phyloP scores from a whole-genome alignment of 2,888 invertebrate species.

The Acronicta aceris region DNA sequence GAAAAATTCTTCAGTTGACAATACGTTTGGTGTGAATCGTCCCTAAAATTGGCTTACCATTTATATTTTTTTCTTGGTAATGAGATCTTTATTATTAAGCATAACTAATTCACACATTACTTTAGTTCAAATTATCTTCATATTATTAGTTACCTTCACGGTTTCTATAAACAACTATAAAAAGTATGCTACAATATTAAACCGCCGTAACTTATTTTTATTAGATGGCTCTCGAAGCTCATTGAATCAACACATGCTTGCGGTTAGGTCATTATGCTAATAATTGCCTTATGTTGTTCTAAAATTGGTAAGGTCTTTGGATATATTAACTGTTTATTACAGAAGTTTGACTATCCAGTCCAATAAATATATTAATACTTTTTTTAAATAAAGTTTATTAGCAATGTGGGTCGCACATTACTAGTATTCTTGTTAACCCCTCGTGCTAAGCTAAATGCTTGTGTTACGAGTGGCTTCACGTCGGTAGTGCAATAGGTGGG shows the following conservation, averaged over 20 bases:
- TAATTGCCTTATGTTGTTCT: slow-evolving; percentile 7
- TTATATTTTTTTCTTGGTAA: too few species aligned
- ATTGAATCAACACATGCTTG: slow-evolving; percentile 11
- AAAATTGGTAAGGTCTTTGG: neutral
- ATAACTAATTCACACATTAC: neutral
- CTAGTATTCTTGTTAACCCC: too few species aligned
- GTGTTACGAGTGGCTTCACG: too few species aligned
- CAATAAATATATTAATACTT: too few species aligned
- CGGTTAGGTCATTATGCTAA: slow-evolving; percentile 30
- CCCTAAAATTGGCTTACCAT: too few species aligned
- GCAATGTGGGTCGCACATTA: too few species aligned
- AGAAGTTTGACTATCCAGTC: neutral
- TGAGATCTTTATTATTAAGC: neutral
- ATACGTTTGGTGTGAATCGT: too few species aligned
- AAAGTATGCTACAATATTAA: slow-evolving; percentile 10
- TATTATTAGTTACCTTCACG: slow-evolving; percentile 14
- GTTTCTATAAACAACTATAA: slow-evolving; percentile 10
- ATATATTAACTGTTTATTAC: neutral
- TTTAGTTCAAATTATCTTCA: neutral
- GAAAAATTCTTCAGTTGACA: too few species aligned
- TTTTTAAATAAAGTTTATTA: too few species aligned
- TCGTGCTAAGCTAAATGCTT: too few species aligned
- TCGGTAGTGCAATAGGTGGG: too few species aligned
- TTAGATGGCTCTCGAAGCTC: slow-evolving; percentile 6
- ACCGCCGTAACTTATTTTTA: slow-evolving; percentile 23